Evolutionary conservation across 2,888 invertebrate species (phyloP).

Genomic region (Amphipoea oculea): DNA sequence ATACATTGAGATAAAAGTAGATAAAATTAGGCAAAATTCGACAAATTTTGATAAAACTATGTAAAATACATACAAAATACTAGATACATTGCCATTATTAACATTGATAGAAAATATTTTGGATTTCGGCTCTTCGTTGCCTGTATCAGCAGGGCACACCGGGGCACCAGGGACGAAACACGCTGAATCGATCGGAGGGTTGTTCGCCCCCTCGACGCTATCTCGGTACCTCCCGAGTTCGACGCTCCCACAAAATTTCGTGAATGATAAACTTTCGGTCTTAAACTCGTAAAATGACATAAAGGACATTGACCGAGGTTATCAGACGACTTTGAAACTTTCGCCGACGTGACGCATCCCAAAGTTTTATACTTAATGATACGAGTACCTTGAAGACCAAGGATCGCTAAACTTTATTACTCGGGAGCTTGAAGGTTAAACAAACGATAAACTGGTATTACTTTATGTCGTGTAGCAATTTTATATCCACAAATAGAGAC

Average conservation of each 20-base stretch:
- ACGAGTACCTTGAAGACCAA: not conserved
- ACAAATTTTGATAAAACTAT: not conserved
- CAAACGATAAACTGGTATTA: not conserved
- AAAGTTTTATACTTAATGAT: constrained; percentile 16
- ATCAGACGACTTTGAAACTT: constrained; percentile 78
- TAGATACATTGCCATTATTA: not conserved
- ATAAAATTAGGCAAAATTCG: no score
- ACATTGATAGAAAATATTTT: constrained; percentile 8
- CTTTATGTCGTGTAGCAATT: not conserved
- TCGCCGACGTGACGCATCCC: constrained; percentile 23
- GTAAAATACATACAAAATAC: not conserved
- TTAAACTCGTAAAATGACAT: constrained; percentile 65
- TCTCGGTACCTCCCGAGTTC: constrained; percentile 51
- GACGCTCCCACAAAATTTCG: constrained; percentile 55
- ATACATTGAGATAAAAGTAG: not conserved
- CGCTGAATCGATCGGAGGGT: constrained; percentile 78
- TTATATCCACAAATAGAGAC: not conserved
- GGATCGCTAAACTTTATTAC: constrained; percentile 23
- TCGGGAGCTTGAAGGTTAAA: not conserved
- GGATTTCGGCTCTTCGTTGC: not conserved
- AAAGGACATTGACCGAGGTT: constrained; percentile 77
- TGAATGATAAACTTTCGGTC: constrained; percentile 61
- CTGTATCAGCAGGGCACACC: constrained; percentile 16
- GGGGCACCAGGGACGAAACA: constrained; percentile 58
- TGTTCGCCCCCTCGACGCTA: constrained; percentile 52